Evolutionary conservation across 2,888 invertebrate species (phyloP), one percentile per base, ranked within the genome.

Genomic region (Caradrina kadenii): DNA sequence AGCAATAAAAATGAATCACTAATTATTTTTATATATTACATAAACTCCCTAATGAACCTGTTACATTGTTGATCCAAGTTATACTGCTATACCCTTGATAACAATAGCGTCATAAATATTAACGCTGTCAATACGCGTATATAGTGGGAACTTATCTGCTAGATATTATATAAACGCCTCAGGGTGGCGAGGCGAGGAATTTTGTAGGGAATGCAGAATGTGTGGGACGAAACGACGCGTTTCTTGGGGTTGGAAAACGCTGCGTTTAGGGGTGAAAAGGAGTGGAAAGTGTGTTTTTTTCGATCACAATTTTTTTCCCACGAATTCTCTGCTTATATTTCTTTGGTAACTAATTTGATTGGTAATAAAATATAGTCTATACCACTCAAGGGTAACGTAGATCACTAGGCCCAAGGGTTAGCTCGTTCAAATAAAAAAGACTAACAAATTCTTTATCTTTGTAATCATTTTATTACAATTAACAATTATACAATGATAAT

Each of bases 21-120:
- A 39, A 11, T 39, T 39, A 1, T 35, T 73, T 78, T 62, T 35
- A 56, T 52, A 50, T 21, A 48, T 22, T 50, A 31, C 19, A 45
- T 10, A 79, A 31, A 42, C n/a, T 49, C 4, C 0, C 39, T 76
- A 79, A 76, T 73, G 66, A 82, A 61, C 42, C 73, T 52, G 82
- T 80, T 76, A 78, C 58, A 69, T 13, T 66, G 81, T 80, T 78
- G 69, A 83, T 83, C 56, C 73, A 83, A 85, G 70, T 81, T 78
- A 69, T 61, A 55, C 55, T 58, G 26, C 48, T 48, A 54, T 35
- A 49, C 54, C 45, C 80, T 58, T 86, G 94, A 95, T 94, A 95
- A 95, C 94, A 94, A 95, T 93, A 88, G 90, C 86, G 90, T 91
- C 91, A 96, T 96, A 96, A 95, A 96, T 96, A 94, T 94, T 93